A percentile compares a stretch with the other conserved stretches of the same genome.
Conservation (phyloP, 2,113 vertebrate genomes). For the Felis chaus region DNA sequence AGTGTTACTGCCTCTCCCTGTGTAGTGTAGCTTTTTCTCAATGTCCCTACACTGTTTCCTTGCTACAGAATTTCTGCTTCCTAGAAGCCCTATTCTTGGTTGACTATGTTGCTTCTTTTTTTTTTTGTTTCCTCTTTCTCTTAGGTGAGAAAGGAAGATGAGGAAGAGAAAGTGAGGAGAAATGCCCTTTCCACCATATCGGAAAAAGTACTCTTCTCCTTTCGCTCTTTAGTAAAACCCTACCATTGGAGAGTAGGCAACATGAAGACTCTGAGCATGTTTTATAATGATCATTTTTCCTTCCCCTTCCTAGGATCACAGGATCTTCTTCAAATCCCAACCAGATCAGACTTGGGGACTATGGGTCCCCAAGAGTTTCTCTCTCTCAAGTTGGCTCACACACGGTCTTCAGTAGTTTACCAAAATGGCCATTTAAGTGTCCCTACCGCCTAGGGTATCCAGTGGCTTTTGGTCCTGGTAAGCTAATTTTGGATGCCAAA, state of each 20-base stretch:
- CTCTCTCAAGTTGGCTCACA: background rate
- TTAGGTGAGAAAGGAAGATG: background rate
- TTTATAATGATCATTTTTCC: background rate
- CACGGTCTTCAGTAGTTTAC: background rate
- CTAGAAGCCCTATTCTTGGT: background rate
- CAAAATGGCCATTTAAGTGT: background rate
- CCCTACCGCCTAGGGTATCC: background rate
- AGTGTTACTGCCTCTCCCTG: background rate
- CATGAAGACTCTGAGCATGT: background rate
- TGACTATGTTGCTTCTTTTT: background rate
- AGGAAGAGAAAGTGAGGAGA: too few relatives aligned
- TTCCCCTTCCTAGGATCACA: background rate
- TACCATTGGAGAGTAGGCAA: background rate
- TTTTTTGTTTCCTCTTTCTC: accelerated
- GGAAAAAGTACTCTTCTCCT: background rate
- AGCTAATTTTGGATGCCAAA: background rate
- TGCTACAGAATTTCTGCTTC: background rate
- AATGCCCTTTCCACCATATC: background rate
- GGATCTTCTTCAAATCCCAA: background rate
- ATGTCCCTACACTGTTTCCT: background rate
- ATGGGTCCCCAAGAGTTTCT: background rate
- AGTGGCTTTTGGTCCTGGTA: background rate
- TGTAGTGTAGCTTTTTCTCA: background rate
- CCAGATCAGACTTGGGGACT: background rate
- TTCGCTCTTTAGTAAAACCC: background rate